Base-by-base conservation (phyloP, 1,140 invertebrate species). In the Cryptotermes secundus region DNA sequence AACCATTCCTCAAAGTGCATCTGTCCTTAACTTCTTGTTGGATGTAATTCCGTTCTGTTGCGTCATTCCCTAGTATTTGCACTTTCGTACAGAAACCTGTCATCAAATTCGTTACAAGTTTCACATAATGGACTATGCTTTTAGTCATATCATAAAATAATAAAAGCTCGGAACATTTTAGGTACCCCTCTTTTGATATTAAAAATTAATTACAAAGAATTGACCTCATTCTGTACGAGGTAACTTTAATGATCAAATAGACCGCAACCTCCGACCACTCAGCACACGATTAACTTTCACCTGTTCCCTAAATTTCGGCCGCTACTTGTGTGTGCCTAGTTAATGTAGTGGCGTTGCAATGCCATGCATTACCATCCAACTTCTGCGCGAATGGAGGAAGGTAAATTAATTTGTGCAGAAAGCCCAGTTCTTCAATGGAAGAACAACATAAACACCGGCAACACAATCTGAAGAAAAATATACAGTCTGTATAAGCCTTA, bases 201-300 rank as follows among this genome's bases (percentile, higher is more conserved):
- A 72, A 72, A 72, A 72, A 72, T 72, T n/a, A 72, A 72, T 72
- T 72, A 72, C 26, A 72, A 31, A 26, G 59, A 72, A 72, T n/a
- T 72, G 59, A 72, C 59, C 59, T 72, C 59, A 72, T 72, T 72
- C 45, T 72, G 59, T 14, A 72, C 7, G 16, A 22, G 38, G 38
- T 42, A 42, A 42, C 22, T 4, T n/a, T 31, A 9, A 72, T 31
- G 59, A 72, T 72, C 59, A 72, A 72, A 72, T 14, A 72, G 59
- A 72, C 59, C 59, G 59, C 59, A 72, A n/a, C 10, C n/a, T 72
- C 26, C 59, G 26, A 31, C 59, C 59, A 72, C 59, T 72, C 59
- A 72, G 53, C 16, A 7, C 53, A n/a, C 24, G 53, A 59, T 59
- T 59, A 59, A 72, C 59, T 72, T 72, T 31, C n/a, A 31, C 26